Base-by-base conservation (phyloP, 2,113 vertebrate genomes). In the Anguilla japonica region DNA sequence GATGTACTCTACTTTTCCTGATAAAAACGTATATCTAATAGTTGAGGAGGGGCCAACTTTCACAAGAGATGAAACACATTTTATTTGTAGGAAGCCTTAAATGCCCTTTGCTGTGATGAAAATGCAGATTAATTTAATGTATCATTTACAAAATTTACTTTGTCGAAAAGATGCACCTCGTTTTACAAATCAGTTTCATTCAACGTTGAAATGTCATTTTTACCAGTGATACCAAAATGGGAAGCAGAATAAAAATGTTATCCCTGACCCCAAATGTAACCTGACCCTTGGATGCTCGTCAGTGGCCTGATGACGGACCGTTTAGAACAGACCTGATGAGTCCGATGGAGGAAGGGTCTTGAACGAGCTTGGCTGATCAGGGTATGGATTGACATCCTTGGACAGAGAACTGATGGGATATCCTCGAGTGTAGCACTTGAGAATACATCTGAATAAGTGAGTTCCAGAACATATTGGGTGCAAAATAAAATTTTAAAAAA, bases 21-120 rank as follows among this genome's bases (percentile, higher is more conserved):
- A 75, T 0, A 13, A 75, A 11, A 34, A 75, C 7, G 11, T 75
- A 7, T 75, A 34, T n/a, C 71, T 29, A 57, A 86, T 90, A 91
- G 92, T 86, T 86, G 89, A 89, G 71, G 82, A 90, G 86, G 86
- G 43, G 26, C 26, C 71, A 13, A 6, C 9, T 34, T 34, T 75
- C 16, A 29, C 1, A 75, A 75, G 29, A n/a, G 71, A 75, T 9
- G n/a, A 75, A 75, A 75, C 71, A 75, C n/a, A 75, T 75, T 75
- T 75, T 75, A 26, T 75, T 29, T 34, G n/a, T 29, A 13, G n/a
- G 71, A 34, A 75, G 71, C 71, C 71, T 75, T 34, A 75, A 75
- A 75, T 29, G 2, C n/a, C 18, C 8, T 75, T 75, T 75, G 71
- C 22, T 8, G n/a, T 34, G n/a, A 34, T 75, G n/a, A 6, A 75